Base-by-base conservation (phyloP, 2,888 invertebrate species). In the Leptinotarsa tumamoca region DNA sequence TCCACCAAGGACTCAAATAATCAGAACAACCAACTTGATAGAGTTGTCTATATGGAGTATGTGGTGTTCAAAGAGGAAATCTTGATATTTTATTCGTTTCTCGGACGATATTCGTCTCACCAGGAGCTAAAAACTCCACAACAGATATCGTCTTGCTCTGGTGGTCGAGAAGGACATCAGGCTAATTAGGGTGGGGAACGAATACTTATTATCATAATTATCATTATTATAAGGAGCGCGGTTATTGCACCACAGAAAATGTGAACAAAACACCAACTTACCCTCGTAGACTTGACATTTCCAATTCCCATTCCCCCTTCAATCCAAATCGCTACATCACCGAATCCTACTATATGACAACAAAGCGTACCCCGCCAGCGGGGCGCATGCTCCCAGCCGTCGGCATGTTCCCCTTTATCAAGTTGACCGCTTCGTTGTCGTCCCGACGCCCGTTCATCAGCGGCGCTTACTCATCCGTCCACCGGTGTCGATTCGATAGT, bases 381-480 rank as follows among this genome's bases (percentile, higher is more conserved):
- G 18, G 10, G 58, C 70, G 70, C 58, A 43, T 49, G 70, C 70
- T 23, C 69, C 17, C n/a, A 4, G 33, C 18, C 52, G 33, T n/a
- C 33, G 63, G 63, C 63, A 43, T n/a, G 63, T 68, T 75, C 72
- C 76, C 76, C 71, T 68, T 76, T 76, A 74, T 70, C 67, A 74
- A 70, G 70, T 67, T 68, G 68, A 71, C 56, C 72, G 77, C 67
- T 63, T 52, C 75, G 71, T 58, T 58, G 21, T 67, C 74, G 74
- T 72, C 72, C 18, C 72, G 77, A 74, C 77, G 74, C 72, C 74
- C 56, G 68, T 61, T 61, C 52, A 71, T 75, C 75, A 75, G 72
- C 68, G 72, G 72, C 74, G 77, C 67, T 77, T 74, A 74, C 74
- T 74, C 77, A 74, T 73, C 70, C 67, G 73, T 68, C 68, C 71